These are phyloP conservation scores for Agrotis clavis DNA, from an alignment of 2,888 invertebrate genomes.

Conservation along the genomic window DNA sequence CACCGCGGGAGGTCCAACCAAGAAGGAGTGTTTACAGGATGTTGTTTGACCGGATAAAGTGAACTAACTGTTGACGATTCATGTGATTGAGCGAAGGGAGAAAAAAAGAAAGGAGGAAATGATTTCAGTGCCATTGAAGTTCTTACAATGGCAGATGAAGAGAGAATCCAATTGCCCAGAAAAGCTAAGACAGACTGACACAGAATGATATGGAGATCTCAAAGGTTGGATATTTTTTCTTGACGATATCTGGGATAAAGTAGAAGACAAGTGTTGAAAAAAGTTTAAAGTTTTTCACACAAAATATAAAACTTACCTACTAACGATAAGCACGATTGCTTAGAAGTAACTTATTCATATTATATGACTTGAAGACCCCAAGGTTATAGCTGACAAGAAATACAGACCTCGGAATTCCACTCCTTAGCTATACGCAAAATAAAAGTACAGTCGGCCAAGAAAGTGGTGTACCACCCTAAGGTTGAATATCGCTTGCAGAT, in stretches of 20 bases:
- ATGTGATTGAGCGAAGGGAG: constrained; percentile 12
- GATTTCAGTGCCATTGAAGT: neutral
- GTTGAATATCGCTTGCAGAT: too few species aligned
- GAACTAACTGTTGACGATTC: constrained; percentile 20
- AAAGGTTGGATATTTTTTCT: neutral
- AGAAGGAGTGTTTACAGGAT: constrained; percentile 27
- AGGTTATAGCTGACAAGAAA: too few species aligned
- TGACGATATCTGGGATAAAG: neutral
- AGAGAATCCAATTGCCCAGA: neutral
- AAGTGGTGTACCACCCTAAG: too few species aligned
- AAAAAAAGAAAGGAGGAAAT: constrained; percentile 4
- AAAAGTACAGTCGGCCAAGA: too few species aligned
- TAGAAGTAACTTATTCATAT: too few species aligned
- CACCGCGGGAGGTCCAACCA: constrained; percentile 30
- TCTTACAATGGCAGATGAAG: neutral
- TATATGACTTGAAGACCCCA: too few species aligned
- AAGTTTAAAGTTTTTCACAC: neutral
- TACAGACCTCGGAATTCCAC: too few species aligned
- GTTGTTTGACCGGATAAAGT: constrained; percentile 26
- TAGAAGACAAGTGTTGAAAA: neutral
- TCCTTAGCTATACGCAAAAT: too few species aligned
- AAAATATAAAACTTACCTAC: too few species aligned
- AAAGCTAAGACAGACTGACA: neutral
- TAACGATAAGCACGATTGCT: too few species aligned
- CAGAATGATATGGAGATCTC: neutral